These are phyloP conservation scores for Melipona quadrifasciata DNA, from an alignment of 1,140 invertebrate genomes.

Conservation along the genomic window DNA sequence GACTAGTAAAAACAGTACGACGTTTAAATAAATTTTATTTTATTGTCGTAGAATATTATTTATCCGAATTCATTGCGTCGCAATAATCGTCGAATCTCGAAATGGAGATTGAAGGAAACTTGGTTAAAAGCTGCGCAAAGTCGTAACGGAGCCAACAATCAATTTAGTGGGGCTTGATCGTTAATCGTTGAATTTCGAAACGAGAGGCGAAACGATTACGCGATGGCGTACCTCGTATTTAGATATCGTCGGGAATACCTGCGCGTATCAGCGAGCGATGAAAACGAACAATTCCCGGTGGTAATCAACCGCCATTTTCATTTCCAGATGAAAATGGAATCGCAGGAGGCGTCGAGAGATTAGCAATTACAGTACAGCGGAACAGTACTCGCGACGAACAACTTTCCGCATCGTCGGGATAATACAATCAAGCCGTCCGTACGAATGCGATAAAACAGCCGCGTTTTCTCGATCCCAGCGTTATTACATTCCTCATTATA, in stretches of 20 bases:
- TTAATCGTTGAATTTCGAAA: background rate
- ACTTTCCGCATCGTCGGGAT: slow-evolving; percentile 17
- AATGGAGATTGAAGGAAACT: no score
- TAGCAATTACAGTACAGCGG: slow-evolving; percentile 14
- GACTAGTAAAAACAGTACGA: no score
- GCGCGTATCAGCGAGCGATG: background rate
- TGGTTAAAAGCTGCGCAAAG: no score
- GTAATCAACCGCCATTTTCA: slow-evolving; percentile 2
- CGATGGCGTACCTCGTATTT: background rate
- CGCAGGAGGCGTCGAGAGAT: slow-evolving; percentile 12
- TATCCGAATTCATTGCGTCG: no score
- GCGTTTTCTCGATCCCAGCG: background rate
- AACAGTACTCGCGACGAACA: background rate
- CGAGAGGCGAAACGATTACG: background rate
- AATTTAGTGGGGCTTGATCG: no score
- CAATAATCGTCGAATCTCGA: no score
- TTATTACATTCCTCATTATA: background rate
- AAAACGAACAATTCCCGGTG: slow-evolving; percentile 10
- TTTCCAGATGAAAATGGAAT: slow-evolving; percentile 32
- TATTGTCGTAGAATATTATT: no score
- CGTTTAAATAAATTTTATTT: no score
- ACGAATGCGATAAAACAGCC: slow-evolving; percentile 3
- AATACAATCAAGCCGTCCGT: slow-evolving; percentile 11
- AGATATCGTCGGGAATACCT: background rate
- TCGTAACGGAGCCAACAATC: no score